A percentile compares a stretch with the other conserved stretches of the same genome.
These are phyloP conservation scores for Vanacampus margaritifer DNA, from an alignment of 2,113 vertebrate species.

Conservation along the genomic window DNA sequence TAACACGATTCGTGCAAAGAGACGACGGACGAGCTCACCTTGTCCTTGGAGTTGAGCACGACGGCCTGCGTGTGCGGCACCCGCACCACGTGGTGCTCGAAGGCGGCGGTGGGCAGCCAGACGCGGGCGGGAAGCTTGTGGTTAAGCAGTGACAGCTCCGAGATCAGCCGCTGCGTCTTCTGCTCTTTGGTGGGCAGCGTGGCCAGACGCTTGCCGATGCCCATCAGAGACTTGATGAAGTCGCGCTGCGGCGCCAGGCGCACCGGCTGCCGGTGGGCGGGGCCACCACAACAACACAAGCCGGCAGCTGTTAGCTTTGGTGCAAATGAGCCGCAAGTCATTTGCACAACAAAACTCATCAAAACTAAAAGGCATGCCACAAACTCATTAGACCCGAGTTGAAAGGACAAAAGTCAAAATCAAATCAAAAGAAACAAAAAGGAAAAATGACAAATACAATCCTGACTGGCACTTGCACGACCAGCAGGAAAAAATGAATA, in stretches of 20 bases:
- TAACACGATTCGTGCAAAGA: too few relatives aligned
- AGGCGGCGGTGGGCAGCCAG: slow-evolving; percentile 90
- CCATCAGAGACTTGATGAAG: slow-evolving; percentile 92
- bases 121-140: slow-evolving; percentile 90
- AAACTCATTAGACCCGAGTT: too few relatives aligned
- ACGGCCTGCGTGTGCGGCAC: slow-evolving; percentile 93
- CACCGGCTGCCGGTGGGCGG: slow-evolving; percentile 70
- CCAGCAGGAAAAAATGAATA: too few relatives aligned
- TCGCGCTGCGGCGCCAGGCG: slow-evolving; percentile 89
- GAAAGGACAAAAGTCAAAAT: too few relatives aligned
- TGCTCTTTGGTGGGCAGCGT: slow-evolving; percentile 95
- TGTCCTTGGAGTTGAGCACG: slow-evolving; percentile 95
- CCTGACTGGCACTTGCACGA: too few relatives aligned
- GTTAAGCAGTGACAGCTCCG: slow-evolving; percentile 92
- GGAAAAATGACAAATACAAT: too few relatives aligned
- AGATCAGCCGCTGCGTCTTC: slow-evolving; percentile 90
- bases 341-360: too few relatives aligned
- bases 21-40: too few relatives aligned
- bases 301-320: background rate
- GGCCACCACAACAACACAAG: background rate
- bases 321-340: too few relatives aligned
- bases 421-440: too few relatives aligned
- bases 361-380: too few relatives aligned
- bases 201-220: slow-evolving; percentile 90
- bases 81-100: slow-evolving; percentile 88